These are phyloP conservation scores for Zophobas atratus DNA, from an alignment of 1,140 invertebrate genomes.

Conservation along the genomic window DNA sequence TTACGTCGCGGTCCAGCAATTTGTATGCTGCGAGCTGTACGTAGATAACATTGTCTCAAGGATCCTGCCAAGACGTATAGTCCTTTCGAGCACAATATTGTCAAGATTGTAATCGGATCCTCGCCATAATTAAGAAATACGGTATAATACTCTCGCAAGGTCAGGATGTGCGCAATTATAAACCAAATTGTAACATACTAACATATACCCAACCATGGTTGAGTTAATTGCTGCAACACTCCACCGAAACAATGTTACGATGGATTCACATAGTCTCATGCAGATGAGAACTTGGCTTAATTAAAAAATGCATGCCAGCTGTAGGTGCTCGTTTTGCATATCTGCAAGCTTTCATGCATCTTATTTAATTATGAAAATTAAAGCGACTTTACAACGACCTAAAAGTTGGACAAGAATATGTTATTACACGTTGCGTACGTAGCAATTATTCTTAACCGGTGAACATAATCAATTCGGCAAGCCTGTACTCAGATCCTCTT, in stretches of 20 bases:
- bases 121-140: slow-evolving; percentile 41
- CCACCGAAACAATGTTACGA: slow-evolving; percentile 27
- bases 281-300: slow-evolving; percentile 27
- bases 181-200: slow-evolving; percentile 34
- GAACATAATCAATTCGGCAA: no score
- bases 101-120: slow-evolving; percentile 32
- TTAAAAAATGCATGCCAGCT: slow-evolving; percentile 23
- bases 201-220: slow-evolving; percentile 10
- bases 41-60: slow-evolving; percentile 51
- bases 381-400: no score
- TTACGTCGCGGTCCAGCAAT: slow-evolving; percentile 47
- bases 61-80: slow-evolving; percentile 42
- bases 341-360: background rate
- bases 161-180: slow-evolving; percentile 38
- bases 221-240: slow-evolving; percentile 20
- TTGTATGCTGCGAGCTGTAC: slow-evolving; percentile 42
- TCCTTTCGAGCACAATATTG: slow-evolving; percentile 37
- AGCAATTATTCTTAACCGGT: no score
- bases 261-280: slow-evolving; percentile 28
- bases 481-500: no score
- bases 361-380: no score
- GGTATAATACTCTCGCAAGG: slow-evolving; percentile 21
- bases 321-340: slow-evolving; percentile 2
- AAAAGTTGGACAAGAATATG: no score
- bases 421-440: no score